Base-by-base conservation (phyloP, 2,888 invertebrate genomes). In the Drosophila nr. fundita region DNA sequence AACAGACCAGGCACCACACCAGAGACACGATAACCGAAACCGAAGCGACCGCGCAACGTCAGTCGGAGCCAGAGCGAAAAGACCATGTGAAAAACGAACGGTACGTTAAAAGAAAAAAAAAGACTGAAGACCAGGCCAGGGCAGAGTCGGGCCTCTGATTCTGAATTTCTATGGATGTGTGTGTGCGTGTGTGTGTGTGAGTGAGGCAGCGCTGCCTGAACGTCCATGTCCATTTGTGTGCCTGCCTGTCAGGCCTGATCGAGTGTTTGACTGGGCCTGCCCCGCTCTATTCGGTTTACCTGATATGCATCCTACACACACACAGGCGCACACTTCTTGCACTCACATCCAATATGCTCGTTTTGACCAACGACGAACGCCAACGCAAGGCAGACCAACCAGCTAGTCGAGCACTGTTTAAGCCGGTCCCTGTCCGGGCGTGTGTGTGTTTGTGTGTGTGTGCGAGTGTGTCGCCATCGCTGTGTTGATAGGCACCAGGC, bases 31-130 rank as follows among this genome's bases (percentile, higher is more conserved):
- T 67, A 78, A 64, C 64, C 79, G 75, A 72, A 76, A 66, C 73
- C 60, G 75, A 71, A 59, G 75, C 67, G 79, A 78, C 68, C 72
- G 63, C 73, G 72, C 80, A 65, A 70, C 68, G 68, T 66, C 68
- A 68, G 63, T 66, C 68, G 68, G 63, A 71, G 68, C 18, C 76
- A 64, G 59, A 68, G 71, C 62, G 59, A 69, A 72, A 61, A 82
- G 69, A 78, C 76, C 72, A 81, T 73, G 73, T 78, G 78, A 78
- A 73, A 78, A 83, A 73, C 78, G 83, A 83, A 83, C 83, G 78
- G 80, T 78, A 76, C 60, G 78, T 10, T 29, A 55, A 72, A 73
- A n/a, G n/a, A n/a, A 68, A 73, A 76, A 76, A 70, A 60, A 78
- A 78, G 69, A 68, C 72, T 68, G 54, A 62, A 77, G 74, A 81